Evolutionary conservation across 2,888 invertebrate genomes (phyloP), one percentile per base, ranked within the genome.

Genomic region (Anorthoa munda): DNA sequence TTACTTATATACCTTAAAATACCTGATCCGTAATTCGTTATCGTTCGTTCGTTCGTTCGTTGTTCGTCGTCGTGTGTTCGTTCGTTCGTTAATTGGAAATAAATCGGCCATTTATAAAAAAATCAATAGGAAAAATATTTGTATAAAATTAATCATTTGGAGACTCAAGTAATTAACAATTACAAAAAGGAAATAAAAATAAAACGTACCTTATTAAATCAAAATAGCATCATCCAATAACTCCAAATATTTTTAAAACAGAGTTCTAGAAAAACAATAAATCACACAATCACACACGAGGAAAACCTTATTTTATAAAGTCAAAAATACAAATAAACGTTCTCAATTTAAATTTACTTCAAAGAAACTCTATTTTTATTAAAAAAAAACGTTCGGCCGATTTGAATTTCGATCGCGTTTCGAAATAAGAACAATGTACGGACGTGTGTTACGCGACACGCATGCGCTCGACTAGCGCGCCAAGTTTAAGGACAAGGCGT

Each of bases 401-500:
- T 66, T 81, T 72, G 53, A 66, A 83, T 84, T 83, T 82, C 76
- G 81, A 66, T 77, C 86, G 84, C 81, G 82, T 86, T 87, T 86
- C 53, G 77, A 85, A 85, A 83, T 75, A 70, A 79, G 82, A 84
- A 79, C 84, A 86, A 88, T 81, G 78, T 81, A 79, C 86, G 82
- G 84, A 86, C 90, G 89, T 85, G 87, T 86, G 85, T 75, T 75
- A 86, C 87, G 85, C 87, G 87, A 79, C 86, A 86, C 87, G 89
- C 88, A 87, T 86, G 87, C 88, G 76, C 77, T 81, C 85, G 76
- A 87, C 89, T 88, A 86, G 84, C 64, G 76, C 83, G 84, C 82
- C 93, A 93, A 93, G 93, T 93, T 93, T 93, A 93, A 93, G 93
- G 93, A 87, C 92, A 90, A 89, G 83, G 60, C 59, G 71, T 70